Conservation (phyloP, 2,888 invertebrate genomes). For the Drosophila affinis region DNA sequence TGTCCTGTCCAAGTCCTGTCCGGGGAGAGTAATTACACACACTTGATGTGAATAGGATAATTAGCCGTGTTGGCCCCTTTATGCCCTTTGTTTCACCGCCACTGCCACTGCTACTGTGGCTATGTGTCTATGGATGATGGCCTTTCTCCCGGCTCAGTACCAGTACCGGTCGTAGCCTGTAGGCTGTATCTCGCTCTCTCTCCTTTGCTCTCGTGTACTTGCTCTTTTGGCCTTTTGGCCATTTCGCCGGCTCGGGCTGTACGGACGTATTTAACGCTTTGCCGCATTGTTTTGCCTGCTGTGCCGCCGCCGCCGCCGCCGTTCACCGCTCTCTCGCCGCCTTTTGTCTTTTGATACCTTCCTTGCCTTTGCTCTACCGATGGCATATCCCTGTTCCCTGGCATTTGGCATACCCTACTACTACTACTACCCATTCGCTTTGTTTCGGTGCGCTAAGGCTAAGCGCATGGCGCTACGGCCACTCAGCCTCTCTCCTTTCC, state of each 20-base stretch:
- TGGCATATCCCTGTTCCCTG: constrained; percentile 6
- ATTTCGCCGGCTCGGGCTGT: constrained; percentile 39
- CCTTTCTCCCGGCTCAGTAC: constrained; percentile 25
- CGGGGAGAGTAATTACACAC: constrained; percentile 63
- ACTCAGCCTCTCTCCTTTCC: constrained; percentile 15
- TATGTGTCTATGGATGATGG: constrained; percentile 22
- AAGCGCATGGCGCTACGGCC: constrained; percentile 71
- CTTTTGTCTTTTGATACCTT: constrained; percentile 37
- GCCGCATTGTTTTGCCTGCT: constrained; percentile 71
- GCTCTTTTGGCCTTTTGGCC: constrained; percentile 23
- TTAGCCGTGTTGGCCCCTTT: constrained; percentile 69
- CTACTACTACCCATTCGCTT: background rate
- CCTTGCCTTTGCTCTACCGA: too few relatives aligned
- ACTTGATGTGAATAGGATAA: constrained; percentile 75
- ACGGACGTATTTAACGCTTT: constrained; percentile 63
- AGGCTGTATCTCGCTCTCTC: background rate
- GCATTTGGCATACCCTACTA: background rate
- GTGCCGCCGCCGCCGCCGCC: constrained; percentile 31
- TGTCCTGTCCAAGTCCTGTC: background rate
- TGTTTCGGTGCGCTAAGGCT: constrained; percentile 47
- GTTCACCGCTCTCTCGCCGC: constrained; percentile 8
- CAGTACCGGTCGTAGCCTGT: too few relatives aligned
- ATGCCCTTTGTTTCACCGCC: constrained; percentile 61
- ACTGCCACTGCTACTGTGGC: constrained; percentile 52
- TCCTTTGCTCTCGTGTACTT: background rate